Conservation (phyloP, 2,888 invertebrate species). For the Eumerus sabulonum region DNA sequence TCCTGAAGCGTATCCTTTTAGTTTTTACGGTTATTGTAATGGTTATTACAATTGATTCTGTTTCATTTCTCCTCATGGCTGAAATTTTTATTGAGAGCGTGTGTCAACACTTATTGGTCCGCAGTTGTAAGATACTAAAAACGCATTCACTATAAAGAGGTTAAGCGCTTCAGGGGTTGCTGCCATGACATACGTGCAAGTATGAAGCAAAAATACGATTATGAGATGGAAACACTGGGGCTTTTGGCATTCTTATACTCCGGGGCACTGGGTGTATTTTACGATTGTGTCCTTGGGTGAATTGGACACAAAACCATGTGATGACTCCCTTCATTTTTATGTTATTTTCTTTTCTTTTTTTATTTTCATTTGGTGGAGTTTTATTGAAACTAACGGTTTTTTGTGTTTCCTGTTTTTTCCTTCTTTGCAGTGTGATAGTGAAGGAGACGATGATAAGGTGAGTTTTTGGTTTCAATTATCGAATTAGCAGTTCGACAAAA, state of each 20-base stretch:
- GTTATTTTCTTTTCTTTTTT: slow-evolving; percentile 17
- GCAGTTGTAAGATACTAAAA: slow-evolving; percentile 45
- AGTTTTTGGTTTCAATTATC: slow-evolving; percentile 74
- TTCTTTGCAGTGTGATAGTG: slow-evolving; percentile 92
- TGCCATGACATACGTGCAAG: background rate
- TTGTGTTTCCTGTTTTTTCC: slow-evolving; percentile 74
- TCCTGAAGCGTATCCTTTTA: slow-evolving; percentile 63
- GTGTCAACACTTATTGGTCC: slow-evolving; percentile 63
- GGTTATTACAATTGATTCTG: slow-evolving; percentile 68
- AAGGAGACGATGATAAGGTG: slow-evolving; percentile 94
- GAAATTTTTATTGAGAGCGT: slow-evolving; percentile 37
- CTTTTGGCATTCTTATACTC: slow-evolving; percentile 1
- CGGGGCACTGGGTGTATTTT: slow-evolving; percentile 17
- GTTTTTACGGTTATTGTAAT: slow-evolving; percentile 66
- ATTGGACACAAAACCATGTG: slow-evolving; percentile 31
- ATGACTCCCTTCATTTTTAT: slow-evolving; percentile 14
- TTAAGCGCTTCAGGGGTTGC: slow-evolving; percentile 29
- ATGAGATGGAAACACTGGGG: slow-evolving; percentile 21
- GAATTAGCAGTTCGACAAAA: no score
- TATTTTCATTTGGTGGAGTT: slow-evolving; percentile 3
- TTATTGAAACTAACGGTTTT: slow-evolving; percentile 16
- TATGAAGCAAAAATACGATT: background rate
- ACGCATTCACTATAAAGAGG: slow-evolving; percentile 44
- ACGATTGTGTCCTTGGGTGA: slow-evolving; percentile 23
- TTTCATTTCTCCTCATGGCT: slow-evolving; percentile 55